Evolutionary conservation across 2,888 invertebrate species (phyloP), one percentile per base, ranked within the genome.

Genomic region (Palloptera scutellata): DNA sequence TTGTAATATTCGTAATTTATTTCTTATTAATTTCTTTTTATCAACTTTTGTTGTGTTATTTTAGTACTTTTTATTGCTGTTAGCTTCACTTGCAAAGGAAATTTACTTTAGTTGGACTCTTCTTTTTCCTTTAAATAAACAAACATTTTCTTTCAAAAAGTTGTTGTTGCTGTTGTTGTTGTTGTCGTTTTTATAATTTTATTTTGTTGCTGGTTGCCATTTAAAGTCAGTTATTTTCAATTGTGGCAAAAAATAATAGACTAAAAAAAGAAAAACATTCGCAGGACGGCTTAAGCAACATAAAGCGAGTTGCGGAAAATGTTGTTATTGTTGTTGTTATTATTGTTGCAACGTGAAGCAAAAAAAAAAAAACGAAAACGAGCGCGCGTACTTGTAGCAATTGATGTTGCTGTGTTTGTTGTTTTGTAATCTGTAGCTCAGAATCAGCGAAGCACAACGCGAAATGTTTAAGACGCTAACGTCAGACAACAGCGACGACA

Each of bases 401-500:
- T 45, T 58, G 19, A 54, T 58, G 55, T 64, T 59, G 51, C 20
- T 67, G 53, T 58, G 62, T 53, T 64, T 67, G 42, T 17, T 19
- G 30, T 59, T 53, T 60, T 66, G 51, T 13, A 61, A 60, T 55
- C 61, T 64, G 42, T 40, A 58, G 40, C 64, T n/a, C 48, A 57
- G 55, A 68, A 67, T 68, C 71, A 71, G 57, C 69, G 61, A 66
- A 66, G 70, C 68, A 68, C 60, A 67, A 64, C 64, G 66, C 68
- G 62, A 67, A 68, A 66, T 68, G 63, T 62, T 61, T 45, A 17
- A 61, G 54, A 61, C 53, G 53, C 42, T 52, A 17, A 52, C 61
- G 55, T 61, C 54, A 20, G 66, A 66, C 57, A 55, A 48, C 59
- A 60, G 60, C 68, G 54, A 42, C 30, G 42, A 62, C 51, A 48